Evolutionary conservation across 1,140 invertebrate genomes (phyloP).

Genomic region (Harlomillsia oculata): DNA sequence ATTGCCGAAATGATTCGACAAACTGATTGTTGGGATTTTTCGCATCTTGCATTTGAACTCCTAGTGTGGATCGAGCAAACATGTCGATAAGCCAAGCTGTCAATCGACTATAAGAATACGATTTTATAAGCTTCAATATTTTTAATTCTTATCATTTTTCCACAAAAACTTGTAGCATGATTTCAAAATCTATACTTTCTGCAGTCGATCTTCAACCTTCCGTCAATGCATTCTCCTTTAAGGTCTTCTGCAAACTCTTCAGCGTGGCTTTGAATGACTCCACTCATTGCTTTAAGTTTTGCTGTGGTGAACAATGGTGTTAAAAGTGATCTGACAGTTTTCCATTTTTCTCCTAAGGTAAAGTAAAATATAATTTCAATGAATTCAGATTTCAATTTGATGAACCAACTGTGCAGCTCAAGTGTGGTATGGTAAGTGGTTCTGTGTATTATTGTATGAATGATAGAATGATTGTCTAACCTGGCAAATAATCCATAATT

Average conservation of each 20-base stretch:
- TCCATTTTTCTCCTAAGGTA: constrained; percentile 6
- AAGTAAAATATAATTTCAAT: too few species aligned
- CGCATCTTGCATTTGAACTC: constrained; percentile 19
- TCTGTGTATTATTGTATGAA: too few species aligned
- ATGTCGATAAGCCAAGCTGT: constrained; percentile 26
- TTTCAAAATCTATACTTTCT: constrained; percentile 10
- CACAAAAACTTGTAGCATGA: not conserved
- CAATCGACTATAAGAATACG: constrained; percentile 13
- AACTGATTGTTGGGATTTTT: constrained; percentile 26
- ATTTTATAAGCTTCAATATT: not conserved
- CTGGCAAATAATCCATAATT: constrained; percentile 6
- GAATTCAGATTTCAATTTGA: too few species aligned
- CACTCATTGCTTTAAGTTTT: constrained; percentile 20
- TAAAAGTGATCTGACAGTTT: not conserved
- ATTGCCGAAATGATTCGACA: constrained; percentile 17
- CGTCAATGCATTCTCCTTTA: constrained; percentile 9
- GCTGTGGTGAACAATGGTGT: constrained; percentile 13
- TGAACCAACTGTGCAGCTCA: too few species aligned
- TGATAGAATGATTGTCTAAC: too few species aligned
- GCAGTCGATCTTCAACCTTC: constrained; percentile 20
- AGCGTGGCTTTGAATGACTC: not conserved
- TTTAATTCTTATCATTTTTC: not conserved
- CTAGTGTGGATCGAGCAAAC: constrained; percentile 22
- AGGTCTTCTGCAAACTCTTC: constrained; percentile 10
- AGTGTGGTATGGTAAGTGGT: too few species aligned